These are phyloP conservation scores for Lithodes maja DNA, from an alignment of 2,888 invertebrate genomes.

Conservation along the genomic window DNA sequence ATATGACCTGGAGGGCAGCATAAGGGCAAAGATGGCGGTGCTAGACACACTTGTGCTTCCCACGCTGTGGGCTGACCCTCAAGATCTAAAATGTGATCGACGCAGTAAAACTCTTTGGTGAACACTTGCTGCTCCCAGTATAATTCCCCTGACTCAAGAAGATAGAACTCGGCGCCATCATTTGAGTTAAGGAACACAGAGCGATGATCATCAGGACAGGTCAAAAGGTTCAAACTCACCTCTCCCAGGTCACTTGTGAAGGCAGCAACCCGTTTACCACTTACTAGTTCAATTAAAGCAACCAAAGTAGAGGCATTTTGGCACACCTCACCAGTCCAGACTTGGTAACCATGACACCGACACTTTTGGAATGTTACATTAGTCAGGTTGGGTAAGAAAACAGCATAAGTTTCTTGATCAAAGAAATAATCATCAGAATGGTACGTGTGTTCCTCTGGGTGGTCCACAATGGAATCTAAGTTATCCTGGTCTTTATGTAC, in stretches of 20 bases:
- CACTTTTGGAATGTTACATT: conserved; percentile 33
- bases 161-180: not conserved
- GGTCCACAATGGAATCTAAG: not conserved
- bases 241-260: not conserved
- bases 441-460: not conserved
- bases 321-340: conserved; percentile 21
- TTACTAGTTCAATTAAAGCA: not conserved
- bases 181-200: not conserved
- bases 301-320: conserved; percentile 6
- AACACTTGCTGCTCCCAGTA: not conserved
- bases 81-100: conserved; percentile 46
- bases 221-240: not conserved
- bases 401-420: not conserved
- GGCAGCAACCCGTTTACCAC: not conserved
- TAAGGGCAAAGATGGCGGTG: conserved; percentile 32
- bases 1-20: conserved; percentile 46
- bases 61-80: conserved; percentile 24
- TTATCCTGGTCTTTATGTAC: not conserved
- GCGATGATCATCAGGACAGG: not conserved
- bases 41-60: conserved; percentile 46
- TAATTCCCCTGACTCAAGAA: conserved; percentile 23
- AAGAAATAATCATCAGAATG: not conserved
- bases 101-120: conserved; percentile 19
- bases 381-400: not conserved
- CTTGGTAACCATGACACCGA: conserved; percentile 12